phyloP scores from a whole-genome alignment of 2,888 invertebrate genomes.

The Cerastis leucographa region DNA sequence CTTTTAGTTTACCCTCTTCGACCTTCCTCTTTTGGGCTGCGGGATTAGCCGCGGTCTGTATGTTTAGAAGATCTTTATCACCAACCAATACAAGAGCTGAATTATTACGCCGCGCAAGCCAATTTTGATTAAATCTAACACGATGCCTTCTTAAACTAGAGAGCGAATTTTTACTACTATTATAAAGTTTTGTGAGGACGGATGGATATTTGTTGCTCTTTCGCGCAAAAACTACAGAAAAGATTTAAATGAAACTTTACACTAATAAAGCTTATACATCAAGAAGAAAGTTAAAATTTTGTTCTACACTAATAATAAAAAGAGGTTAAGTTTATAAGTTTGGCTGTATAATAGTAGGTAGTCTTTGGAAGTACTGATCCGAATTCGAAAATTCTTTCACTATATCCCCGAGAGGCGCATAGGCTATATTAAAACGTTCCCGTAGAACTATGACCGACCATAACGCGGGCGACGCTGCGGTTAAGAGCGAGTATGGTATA shows the following conservation, averaged over 20 bases:
- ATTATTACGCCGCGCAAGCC: not conserved
- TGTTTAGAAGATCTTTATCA: not conserved
- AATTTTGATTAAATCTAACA: not conserved
- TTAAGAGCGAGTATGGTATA: not conserved
- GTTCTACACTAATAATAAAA: not conserved
- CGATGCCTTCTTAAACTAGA: not conserved
- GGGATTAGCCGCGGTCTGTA: not conserved
- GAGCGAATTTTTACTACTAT: too few species aligned
- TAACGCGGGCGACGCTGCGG: not conserved
- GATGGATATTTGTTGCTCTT: not conserved
- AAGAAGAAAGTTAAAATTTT: not conserved
- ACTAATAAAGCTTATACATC: too few species aligned
- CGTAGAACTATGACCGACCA: not conserved
- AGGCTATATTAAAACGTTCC: not conserved
- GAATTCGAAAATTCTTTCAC: not conserved
- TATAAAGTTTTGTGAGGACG: not conserved
- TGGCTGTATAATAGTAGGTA: not conserved
- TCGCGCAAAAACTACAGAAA: not conserved
- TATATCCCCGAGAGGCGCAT: not conserved
- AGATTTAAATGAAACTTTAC: not conserved
- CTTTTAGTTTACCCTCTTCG: not conserved
- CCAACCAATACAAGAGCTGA: not conserved
- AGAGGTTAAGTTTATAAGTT: not conserved
- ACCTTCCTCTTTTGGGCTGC: not conserved
- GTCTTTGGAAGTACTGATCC: not conserved